These are phyloP conservation scores for Phrynocephalus versicolor DNA, from an alignment of 2,113 vertebrate genomes.

Conservation along the genomic window DNA sequence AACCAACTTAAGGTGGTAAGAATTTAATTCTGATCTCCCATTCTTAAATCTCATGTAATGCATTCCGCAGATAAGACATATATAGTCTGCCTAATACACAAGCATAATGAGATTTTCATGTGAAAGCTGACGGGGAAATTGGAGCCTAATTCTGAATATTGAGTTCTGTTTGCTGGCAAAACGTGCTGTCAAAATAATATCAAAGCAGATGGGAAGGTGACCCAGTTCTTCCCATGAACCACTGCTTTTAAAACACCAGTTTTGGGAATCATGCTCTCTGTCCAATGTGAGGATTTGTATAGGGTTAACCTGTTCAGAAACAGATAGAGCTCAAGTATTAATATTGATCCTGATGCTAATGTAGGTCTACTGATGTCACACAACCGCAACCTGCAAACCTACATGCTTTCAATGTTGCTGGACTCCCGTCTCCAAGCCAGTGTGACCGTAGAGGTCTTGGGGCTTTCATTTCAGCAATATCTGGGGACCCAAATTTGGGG, in stretches of 20 bases:
- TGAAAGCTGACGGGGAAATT: slow-evolving; percentile 42
- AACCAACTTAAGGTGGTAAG: slow-evolving; percentile 51
- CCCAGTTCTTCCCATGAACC: neutral
- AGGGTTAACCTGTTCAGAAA: neutral
- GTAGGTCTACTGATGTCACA: neutral
- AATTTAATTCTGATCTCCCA: slow-evolving; percentile 41
- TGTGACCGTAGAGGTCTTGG: too few relatives aligned
- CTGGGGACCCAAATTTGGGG: too few relatives aligned
- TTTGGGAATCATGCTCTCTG: neutral
- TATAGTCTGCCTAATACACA: slow-evolving; percentile 48
- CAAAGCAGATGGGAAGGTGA: neutral
- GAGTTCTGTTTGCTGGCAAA: slow-evolving; percentile 45
- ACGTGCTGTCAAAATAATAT: slow-evolving; percentile 49
- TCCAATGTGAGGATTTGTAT: neutral
- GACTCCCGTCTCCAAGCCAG: neutral
- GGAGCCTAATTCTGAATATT: slow-evolving; percentile 53
- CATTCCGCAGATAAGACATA: slow-evolving; percentile 53
- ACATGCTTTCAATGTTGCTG: neutral
- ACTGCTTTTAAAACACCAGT: neutral
- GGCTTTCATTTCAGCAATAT: too few relatives aligned
- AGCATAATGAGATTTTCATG: slow-evolving; percentile 44
- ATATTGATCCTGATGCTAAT: neutral
- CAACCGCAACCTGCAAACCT: neutral
- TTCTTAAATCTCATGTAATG: slow-evolving; percentile 46
- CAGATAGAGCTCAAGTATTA: neutral